Conservation (phyloP, 2,113 vertebrate species). For the Miniopterus natalensis region DNA sequence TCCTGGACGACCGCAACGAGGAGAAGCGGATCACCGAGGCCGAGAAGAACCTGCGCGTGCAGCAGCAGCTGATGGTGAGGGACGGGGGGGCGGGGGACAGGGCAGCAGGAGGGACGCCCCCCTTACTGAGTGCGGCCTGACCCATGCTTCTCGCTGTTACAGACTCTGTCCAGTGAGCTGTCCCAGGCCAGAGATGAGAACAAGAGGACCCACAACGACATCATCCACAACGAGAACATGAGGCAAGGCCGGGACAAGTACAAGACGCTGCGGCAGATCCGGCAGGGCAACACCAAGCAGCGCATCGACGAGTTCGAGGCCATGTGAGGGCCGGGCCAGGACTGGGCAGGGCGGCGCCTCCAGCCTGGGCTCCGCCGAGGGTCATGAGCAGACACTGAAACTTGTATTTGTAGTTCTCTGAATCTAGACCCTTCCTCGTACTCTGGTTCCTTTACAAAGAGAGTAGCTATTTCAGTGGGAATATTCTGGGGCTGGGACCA, state of each 20-base stretch:
- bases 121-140: background rate
- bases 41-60: conserved; percentile 96
- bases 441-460: conserved; percentile 24
- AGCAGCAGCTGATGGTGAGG: conserved; percentile 95
- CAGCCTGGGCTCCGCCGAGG: background rate
- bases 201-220: conserved; percentile 95
- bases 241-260: conserved; percentile 96
- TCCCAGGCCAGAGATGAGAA: conserved; percentile 94
- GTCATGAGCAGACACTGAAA: conserved; percentile 77
- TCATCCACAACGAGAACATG: conserved; percentile 95
- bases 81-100: no score
- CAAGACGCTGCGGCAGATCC: conserved; percentile 97
- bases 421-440: conserved; percentile 64
- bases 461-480: background rate
- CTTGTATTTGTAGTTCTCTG: conserved; percentile 35
- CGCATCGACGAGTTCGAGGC: conserved; percentile 98
- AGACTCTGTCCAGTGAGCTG: conserved; percentile 95
- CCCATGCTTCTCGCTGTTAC: fast-evolving
- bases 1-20: conserved; percentile 93
- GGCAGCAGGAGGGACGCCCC: no score
- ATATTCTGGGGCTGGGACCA: background rate
- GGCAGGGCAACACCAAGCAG: conserved; percentile 99
- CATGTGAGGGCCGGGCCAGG: conserved; percentile 86
- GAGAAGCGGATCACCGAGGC: conserved; percentile 95
- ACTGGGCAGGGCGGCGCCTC: background rate